A percentile compares a stretch with the other conserved stretches of the same genome.
Evolutionary conservation across 2,113 vertebrate species (phyloP).

Genomic region (Lycaon pictus): DNA sequence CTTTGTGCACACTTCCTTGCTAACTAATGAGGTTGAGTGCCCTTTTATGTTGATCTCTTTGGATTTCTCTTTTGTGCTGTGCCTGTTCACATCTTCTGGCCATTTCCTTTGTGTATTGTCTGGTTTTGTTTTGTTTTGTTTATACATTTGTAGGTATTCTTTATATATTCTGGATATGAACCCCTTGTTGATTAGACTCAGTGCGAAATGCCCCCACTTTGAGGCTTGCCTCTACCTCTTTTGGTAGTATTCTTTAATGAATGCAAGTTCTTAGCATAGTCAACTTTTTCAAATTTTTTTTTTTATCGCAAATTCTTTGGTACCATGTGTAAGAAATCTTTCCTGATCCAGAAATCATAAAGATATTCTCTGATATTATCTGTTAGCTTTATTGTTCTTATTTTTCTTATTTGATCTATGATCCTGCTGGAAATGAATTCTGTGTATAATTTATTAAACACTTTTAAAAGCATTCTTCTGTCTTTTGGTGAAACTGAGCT

Average conservation of each 20-base stretch:
- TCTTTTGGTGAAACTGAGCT: background rate
- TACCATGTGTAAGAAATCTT: conserved; percentile 49
- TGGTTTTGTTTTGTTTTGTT: conserved; percentile 28
- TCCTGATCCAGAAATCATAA: background rate
- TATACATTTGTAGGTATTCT: background rate
- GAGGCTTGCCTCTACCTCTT: background rate
- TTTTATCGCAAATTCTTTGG: conserved; percentile 3
- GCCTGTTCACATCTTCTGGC: background rate
- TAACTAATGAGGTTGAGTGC: background rate
- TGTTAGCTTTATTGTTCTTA: background rate
- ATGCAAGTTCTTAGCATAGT: background rate
- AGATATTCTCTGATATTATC: background rate
- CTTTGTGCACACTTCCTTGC: background rate
- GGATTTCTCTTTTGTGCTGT: background rate
- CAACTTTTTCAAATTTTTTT: background rate
- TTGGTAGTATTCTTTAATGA: background rate
- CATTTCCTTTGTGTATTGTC: background rate
- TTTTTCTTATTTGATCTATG: background rate
- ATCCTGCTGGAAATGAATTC: background rate
- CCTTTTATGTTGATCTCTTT: background rate
- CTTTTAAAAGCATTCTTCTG: background rate
- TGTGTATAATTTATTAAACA: background rate
- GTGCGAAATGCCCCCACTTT: background rate
- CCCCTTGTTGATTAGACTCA: background rate
- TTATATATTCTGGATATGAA: background rate